These are phyloP conservation scores for Sciaenops ocellatus DNA, from an alignment of 2,797 vertebrate species.

Conservation along the genomic window DNA sequence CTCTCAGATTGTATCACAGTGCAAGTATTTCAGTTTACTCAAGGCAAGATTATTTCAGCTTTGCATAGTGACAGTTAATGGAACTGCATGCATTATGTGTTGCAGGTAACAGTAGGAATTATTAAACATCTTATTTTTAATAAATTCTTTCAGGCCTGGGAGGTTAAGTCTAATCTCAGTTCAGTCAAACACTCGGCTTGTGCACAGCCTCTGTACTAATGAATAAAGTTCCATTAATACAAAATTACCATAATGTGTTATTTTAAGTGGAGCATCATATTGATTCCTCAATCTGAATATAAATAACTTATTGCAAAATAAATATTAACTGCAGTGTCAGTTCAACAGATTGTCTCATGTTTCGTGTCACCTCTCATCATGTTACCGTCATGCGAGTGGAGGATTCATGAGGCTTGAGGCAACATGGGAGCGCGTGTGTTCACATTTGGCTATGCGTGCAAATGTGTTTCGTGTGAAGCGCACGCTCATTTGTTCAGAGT, in stretches of 20 bases:
- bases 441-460: constrained; percentile 2
- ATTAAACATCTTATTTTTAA: constrained; percentile 29
- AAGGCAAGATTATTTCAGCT: constrained; percentile 29
- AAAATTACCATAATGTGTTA: not conserved
- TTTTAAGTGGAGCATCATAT: constrained; percentile 5
- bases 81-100: constrained; percentile 16
- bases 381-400: not conserved
- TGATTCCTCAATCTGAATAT: not conserved
- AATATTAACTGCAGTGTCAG: not conserved
- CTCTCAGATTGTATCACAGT: constrained; percentile 60
- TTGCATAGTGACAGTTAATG: constrained; percentile 32
- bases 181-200: not conserved
- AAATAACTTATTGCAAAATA: not conserved
- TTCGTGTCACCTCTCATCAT: constrained; percentile 21
- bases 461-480: constrained; percentile 15
- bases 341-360: constrained; percentile 1
- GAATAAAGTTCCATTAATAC: not conserved
- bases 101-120: constrained; percentile 32
- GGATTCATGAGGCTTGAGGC: constrained; percentile 3
- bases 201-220: not conserved
- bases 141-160: constrained; percentile 1
- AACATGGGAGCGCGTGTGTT: constrained; percentile 10
- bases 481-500: constrained; percentile 33
- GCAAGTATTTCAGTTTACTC: constrained; percentile 56
- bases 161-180: constrained; percentile 16